These are phyloP conservation scores for Embidobia sp. DNA, from an alignment of 2,888 invertebrate species.

Conservation along the genomic window DNA sequence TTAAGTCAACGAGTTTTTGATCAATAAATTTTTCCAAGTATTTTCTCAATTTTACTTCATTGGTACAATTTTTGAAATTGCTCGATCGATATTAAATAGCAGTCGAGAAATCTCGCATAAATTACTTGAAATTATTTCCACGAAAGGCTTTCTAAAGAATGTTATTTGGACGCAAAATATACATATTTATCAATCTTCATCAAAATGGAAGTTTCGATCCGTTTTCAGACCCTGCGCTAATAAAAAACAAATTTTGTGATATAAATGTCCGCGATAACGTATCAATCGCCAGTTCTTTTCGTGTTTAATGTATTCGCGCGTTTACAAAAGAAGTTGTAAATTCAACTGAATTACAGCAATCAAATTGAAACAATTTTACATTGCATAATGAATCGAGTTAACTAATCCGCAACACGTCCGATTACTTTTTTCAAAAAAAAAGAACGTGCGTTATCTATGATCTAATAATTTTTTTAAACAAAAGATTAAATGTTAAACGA, in stretches of 20 bases:
- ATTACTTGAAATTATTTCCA: slow-evolving; percentile 16
- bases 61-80: too few relatives aligned
- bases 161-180: slow-evolving; percentile 17
- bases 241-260: slow-evolving; percentile 11
- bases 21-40: too few relatives aligned
- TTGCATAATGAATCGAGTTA: too few relatives aligned
- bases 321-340: slow-evolving; percentile 2
- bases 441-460: too few relatives aligned
- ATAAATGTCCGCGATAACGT: slow-evolving; percentile 18
- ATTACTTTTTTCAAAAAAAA: too few relatives aligned
- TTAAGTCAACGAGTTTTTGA: too few relatives aligned
- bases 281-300: slow-evolving; percentile 11
- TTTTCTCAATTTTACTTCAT: too few relatives aligned
- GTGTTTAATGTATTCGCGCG: slow-evolving; percentile 1
- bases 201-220: slow-evolving; percentile 1
- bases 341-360: too few relatives aligned
- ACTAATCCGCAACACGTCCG: too few relatives aligned
- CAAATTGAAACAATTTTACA: too few relatives aligned
- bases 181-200: slow-evolving; percentile 30
- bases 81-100: background rate
- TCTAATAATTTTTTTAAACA: too few relatives aligned
- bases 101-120: slow-evolving; percentile 2
- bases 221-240: background rate
- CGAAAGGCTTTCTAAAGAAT: slow-evolving; percentile 8
- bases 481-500: too few relatives aligned